Conservation (phyloP, 2,797 vertebrate species). For the Lates japonicus region DNA sequence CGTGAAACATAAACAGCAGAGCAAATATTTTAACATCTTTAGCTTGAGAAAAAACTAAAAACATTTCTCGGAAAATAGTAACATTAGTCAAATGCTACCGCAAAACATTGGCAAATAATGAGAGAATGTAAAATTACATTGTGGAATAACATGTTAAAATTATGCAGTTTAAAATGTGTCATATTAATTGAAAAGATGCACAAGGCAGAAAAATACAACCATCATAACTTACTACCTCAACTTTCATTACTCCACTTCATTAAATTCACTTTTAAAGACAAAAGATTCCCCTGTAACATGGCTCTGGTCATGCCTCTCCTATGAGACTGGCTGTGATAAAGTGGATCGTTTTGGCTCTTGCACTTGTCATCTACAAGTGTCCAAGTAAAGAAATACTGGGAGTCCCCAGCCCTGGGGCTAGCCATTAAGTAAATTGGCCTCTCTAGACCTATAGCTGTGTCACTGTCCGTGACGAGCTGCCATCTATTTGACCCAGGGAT, state of each 20-base stretch:
- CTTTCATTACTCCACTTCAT: constrained; percentile 56
- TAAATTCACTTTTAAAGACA: constrained; percentile 72
- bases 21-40: constrained; percentile 42
- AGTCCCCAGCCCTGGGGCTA: constrained; percentile 78
- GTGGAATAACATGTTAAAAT: not conserved
- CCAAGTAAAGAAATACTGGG: constrained; percentile 79
- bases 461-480: constrained; percentile 85
- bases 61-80: constrained; percentile 12
- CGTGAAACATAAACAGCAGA: constrained; percentile 43
- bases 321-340: constrained; percentile 70
- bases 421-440: constrained; percentile 88
- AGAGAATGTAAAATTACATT: not conserved
- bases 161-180: not conserved
- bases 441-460: constrained; percentile 84
- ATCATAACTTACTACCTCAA: constrained; percentile 19
- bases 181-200: not conserved
- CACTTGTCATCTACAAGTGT: constrained; percentile 82
- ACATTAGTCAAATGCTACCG: not conserved
- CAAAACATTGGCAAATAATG: not conserved
- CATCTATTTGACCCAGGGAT: constrained; percentile 86
- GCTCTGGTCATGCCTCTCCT: constrained; percentile 55
- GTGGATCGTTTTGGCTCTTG: constrained; percentile 75
- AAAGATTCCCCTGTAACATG: constrained; percentile 57
- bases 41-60: not conserved
- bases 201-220: constrained; percentile 4